Percentiles rank a stretch among this genome's conserved stretches.
Conservation (phyloP, 2,888 invertebrate genomes). For the Busseola fusca region DNA sequence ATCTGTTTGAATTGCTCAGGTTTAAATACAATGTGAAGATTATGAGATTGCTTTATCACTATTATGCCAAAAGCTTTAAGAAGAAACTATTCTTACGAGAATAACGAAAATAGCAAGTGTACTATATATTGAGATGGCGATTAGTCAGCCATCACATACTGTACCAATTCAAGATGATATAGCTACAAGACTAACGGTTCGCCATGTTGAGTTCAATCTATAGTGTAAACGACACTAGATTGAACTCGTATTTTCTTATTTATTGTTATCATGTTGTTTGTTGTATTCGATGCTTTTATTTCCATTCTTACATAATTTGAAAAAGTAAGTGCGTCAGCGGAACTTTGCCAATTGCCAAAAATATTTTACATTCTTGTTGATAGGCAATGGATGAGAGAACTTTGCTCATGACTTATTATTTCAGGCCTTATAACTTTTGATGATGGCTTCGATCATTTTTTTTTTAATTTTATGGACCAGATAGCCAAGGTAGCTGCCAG, state of each 20-base stretch:
- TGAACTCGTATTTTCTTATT: conserved; percentile 12
- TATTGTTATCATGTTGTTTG: conserved; percentile 6
- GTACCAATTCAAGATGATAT: conserved; percentile 8
- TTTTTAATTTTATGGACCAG: conserved; percentile 15
- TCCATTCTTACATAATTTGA: conserved; percentile 39
- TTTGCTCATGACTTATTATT: not conserved
- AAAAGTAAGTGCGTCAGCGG: conserved; percentile 45
- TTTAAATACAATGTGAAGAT: not conserved
- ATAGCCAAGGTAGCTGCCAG: too few species aligned
- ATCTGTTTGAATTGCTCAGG: not conserved
- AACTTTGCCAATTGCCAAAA: conserved; percentile 30
- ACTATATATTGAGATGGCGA: conserved; percentile 26
- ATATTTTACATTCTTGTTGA: conserved; percentile 36
- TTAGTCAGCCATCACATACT: conserved; percentile 46
- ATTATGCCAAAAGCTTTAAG: conserved; percentile 15
- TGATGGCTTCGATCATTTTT: not conserved
- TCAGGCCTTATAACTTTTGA: not conserved
- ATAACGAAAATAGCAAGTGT: conserved; percentile 47
- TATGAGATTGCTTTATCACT: conserved; percentile 5
- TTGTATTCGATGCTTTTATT: conserved; percentile 11
- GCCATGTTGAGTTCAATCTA: too few species aligned
- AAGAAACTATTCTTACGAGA: conserved; percentile 22
- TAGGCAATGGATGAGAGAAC: conserved; percentile 12
- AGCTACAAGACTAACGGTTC: not conserved
- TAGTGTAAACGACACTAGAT: too few species aligned